Base-by-base conservation (phyloP, 2,888 invertebrate genomes). In the Orthonevra nobilis region DNA sequence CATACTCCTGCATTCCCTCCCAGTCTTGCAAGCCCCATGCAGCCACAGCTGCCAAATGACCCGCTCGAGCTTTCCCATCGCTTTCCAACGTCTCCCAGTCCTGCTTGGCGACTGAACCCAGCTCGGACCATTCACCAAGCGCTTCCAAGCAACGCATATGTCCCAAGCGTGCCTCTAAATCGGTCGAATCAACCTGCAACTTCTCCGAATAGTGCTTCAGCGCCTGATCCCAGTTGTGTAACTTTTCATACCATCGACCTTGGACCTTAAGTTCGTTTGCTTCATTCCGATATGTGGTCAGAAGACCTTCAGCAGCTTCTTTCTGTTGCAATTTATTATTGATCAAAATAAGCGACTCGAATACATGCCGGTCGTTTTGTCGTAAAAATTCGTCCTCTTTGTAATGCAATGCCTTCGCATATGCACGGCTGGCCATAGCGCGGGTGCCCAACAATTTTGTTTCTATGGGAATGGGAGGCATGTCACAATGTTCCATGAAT, bases 401-500 rank as follows among this genome's bases (percentile, higher is more conserved):
- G 83, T 92, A 92, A 82, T 92, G 92, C 73, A 92, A 84, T 0
- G 92, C 92, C 82, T 92, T 92, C 0, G 92, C 92, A 82, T 92
- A 93, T 87, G 92, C 92, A 81, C 98, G 92, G 86, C 98, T 98
- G 72, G 96, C 94, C 94, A 99, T 97, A 0, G 99, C 99, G 52
- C 96, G 91, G 83, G 97, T 95, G 0, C 98, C 98, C 0, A 99
- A 89, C 50, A 97, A 89, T 70, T 95, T 94, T 0, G 95, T 93
- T 72, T 97, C 94, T 72, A 99, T 91, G 0, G 98, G 98, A 77
- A 99, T 89, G 0, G 98, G 95, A 17, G 98, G 98, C 85, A 96
- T 95, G 85, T 99, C 99, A 85, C 98, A 99, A 86, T 99, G 99
- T 85, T 99, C 99, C 97, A 99, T 98, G 85, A 99, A 99, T 88